Evolutionary conservation across 2,888 invertebrate species (phyloP).

Genomic region (Apoda limacodes): DNA sequence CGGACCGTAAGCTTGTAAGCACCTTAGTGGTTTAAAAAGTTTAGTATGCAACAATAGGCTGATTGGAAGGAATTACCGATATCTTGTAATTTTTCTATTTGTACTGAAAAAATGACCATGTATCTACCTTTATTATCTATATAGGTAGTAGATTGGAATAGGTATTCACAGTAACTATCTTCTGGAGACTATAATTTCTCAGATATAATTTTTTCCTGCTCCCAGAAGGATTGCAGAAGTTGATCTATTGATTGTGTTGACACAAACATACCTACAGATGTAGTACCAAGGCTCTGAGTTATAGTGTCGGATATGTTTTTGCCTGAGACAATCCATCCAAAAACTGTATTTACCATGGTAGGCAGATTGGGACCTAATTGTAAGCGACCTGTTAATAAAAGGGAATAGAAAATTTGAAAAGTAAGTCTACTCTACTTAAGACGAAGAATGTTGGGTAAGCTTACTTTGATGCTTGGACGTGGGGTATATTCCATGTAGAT

Average conservation of each 20-base stretch:
- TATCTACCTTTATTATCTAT: neutral
- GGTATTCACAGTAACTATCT: neutral
- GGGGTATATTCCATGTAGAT: neutral
- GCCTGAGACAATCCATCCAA: conserved; percentile 1
- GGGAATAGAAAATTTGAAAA: conserved; percentile 1
- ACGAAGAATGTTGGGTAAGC: conserved; percentile 1
- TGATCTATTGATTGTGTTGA: conserved; percentile 1
- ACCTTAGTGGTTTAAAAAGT: too few species aligned
- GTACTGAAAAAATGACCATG: neutral
- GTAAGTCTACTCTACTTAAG: neutral
- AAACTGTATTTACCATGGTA: conserved; percentile 1
- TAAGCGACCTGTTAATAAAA: neutral
- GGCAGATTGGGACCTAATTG: conserved; percentile 1
- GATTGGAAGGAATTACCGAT: neutral
- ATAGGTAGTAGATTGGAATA: neutral
- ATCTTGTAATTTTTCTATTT: neutral
- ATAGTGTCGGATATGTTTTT: neutral
- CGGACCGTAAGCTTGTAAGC: too few species aligned
- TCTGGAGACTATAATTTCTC: neutral
- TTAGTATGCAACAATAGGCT: neutral
- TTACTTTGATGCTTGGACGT: conserved; percentile 1
- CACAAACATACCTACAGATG: neutral
- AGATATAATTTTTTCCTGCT: neutral
- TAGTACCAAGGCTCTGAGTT: too few species aligned
- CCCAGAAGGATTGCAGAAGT: conserved; percentile 1